Conservation (phyloP, 2,797 vertebrate genomes). For the Ciconia nigra region DNA sequence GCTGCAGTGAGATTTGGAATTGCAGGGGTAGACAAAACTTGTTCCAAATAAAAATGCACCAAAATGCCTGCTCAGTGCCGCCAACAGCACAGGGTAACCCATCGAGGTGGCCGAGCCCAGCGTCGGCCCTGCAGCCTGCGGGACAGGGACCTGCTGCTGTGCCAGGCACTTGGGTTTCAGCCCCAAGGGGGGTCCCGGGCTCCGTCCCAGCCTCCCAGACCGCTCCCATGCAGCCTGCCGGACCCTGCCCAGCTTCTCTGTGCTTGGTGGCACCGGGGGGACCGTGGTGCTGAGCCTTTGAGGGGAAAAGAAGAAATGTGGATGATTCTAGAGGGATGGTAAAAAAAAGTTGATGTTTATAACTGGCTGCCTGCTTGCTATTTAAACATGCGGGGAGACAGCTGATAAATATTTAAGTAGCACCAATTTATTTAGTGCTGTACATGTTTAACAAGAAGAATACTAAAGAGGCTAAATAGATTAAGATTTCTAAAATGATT, state of each 20-base stretch:
- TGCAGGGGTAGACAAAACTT: not conserved
- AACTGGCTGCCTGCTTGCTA: not conserved
- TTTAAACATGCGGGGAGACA: slow-evolving; percentile 32
- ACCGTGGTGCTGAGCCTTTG: not conserved
- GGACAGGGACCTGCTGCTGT: not conserved
- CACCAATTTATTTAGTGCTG: slow-evolving; percentile 49
- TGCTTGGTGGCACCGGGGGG: rapidly evolving
- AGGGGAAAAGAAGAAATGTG: not conserved
- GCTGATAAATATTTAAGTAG: slow-evolving; percentile 62
- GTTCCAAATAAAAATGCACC: not conserved
- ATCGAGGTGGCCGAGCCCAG: rapidly evolving
- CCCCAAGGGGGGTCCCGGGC: rapidly evolving
- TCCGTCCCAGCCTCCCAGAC: not conserved
- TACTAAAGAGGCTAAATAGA: slow-evolving; percentile 58
- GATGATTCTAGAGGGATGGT: not conserved
- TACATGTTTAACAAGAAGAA: slow-evolving; percentile 59
- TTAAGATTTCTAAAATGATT: slow-evolving; percentile 30
- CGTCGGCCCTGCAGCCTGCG: rapidly evolving
- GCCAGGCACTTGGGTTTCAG: not conserved
- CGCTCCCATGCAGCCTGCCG: not conserved
- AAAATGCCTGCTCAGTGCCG: not conserved
- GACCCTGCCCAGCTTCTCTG: not conserved
- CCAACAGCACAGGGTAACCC: rapidly evolving
- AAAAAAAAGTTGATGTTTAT: not conserved
- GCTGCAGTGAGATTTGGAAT: not conserved